A percentile compares a stretch with the other conserved stretches of the same genome.
These are phyloP conservation scores for Anabas testudineus DNA, from an alignment of 2,797 vertebrate species.

Conservation along the genomic window DNA sequence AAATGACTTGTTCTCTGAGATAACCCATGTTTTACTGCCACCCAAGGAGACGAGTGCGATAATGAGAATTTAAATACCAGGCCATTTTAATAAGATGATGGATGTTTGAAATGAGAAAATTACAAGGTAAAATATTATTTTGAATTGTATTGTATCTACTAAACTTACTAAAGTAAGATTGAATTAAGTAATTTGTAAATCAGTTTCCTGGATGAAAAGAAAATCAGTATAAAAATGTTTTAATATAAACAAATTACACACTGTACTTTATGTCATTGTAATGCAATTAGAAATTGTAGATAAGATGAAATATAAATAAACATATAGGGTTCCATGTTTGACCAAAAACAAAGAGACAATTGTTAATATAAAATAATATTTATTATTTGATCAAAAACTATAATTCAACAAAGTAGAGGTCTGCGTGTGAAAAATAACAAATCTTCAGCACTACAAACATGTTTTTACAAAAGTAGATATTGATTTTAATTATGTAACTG, in stretches of 20 bases:
- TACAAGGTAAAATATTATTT: no score
- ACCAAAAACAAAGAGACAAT: background rate
- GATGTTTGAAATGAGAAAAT: background rate
- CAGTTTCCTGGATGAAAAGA: background rate
- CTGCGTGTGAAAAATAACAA: slow-evolving; percentile 59
- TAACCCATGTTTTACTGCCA: slow-evolving; percentile 13
- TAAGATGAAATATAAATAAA: background rate
- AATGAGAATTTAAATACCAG: slow-evolving; percentile 4
- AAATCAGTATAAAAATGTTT: background rate
- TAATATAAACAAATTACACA: background rate
- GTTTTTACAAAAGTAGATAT: slow-evolving; percentile 46
- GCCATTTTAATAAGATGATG: background rate
- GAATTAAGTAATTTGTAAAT: no score
- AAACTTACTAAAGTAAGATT: no score
- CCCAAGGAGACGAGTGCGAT: slow-evolving; percentile 22
- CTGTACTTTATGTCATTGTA: background rate
- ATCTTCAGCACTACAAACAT: slow-evolving; percentile 58
- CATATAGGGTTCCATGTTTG: background rate
- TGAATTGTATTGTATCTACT: no score
- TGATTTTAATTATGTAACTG: slow-evolving; percentile 32
- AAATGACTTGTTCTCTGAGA: slow-evolving; percentile 28
- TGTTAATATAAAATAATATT: slow-evolving; percentile 64
- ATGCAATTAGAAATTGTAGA: background rate
- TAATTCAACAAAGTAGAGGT: slow-evolving; percentile 69
- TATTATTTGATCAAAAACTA: slow-evolving; percentile 72